Percentiles rank a stretch among this genome's conserved stretches.
Conservation (phyloP, 2,797 vertebrate species). For the Pachyuromys duprasi region DNA sequence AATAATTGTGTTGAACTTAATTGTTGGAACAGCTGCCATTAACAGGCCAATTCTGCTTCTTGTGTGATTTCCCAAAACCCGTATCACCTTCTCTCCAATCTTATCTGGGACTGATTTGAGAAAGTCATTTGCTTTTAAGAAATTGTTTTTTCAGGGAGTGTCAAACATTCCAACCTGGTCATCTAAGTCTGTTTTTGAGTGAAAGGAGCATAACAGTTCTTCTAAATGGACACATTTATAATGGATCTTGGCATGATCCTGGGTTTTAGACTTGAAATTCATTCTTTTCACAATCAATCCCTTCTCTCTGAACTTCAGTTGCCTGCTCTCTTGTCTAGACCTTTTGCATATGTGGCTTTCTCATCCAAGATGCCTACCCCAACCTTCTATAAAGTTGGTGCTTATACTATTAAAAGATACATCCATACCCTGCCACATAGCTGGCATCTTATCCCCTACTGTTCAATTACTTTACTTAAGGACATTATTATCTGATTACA, state of each 20-base stretch:
- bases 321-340: background rate
- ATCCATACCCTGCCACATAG: background rate
- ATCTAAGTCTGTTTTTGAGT: slow-evolving; percentile 27
- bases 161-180: slow-evolving; percentile 31
- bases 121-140: slow-evolving; percentile 38
- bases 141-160: slow-evolving; percentile 29
- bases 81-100: slow-evolving; percentile 18
- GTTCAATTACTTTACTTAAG: background rate
- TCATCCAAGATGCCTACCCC: background rate
- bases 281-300: background rate
- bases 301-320: background rate
- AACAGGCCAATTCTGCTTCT: slow-evolving; percentile 18
- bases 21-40: slow-evolving; percentile 69
- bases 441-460: background rate
- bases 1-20: slow-evolving; percentile 61
- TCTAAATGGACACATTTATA: background rate
- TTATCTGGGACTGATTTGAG: slow-evolving; percentile 60
- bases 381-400: background rate
- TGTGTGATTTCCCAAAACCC: background rate
- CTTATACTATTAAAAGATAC: background rate
- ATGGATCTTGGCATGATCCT: background rate
- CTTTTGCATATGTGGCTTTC: background rate
- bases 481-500: slow-evolving; percentile 27
- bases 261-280: background rate
- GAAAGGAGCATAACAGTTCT: background rate